Base-by-base conservation (phyloP, 2,797 vertebrate genomes). In the Hypotaenidia philippensis region DNA sequence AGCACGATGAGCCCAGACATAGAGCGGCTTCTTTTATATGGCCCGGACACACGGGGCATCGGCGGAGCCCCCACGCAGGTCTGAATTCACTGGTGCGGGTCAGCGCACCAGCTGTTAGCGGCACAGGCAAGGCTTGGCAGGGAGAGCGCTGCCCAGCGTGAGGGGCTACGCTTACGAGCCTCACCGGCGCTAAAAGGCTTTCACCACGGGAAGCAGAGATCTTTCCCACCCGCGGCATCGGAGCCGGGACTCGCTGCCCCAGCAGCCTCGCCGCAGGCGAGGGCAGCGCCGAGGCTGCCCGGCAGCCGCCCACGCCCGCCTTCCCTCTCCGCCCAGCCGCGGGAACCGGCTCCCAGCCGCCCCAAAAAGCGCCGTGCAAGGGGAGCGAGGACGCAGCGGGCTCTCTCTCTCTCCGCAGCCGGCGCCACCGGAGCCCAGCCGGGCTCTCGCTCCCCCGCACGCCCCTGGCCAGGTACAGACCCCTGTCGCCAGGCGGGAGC, bases 41-140 rank as follows among this genome's bases (percentile, higher is more conserved):
- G 29, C 47, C 83, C 2, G 68, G 71, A 59, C 64, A 49, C 6
- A 9, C 27, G 25, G 44, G 34, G 41, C 78, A 7, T 0, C 5
- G 1, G 38, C 75, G 8, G 13, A 40, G 36, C 50, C 13, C 1
- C 13, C 61, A 1, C 49, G 12, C 13, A 61, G 12, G 34, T 13
- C 10, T 2, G 31, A 34, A 22, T 4, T 20, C 76, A 9, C 63
- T 13, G 27, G 2, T 4, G 23, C 66, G 1, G 7, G 11, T 2
- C 45, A 47, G 21, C 45, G 11, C 20, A 22, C 10, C 45, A 22
- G 45, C 19, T 41, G 7, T 1, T 0, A 12, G 4, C 25, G 14
- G 47, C 41, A 4, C 47, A 6, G 29, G 31, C 59, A 6, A 13
- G 32, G 31, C 14, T 16, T 1, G 50, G 52, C 76, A 27, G 32